Base-by-base conservation (phyloP, 1,140 invertebrate species). In the Drosophila persimilis region DNA sequence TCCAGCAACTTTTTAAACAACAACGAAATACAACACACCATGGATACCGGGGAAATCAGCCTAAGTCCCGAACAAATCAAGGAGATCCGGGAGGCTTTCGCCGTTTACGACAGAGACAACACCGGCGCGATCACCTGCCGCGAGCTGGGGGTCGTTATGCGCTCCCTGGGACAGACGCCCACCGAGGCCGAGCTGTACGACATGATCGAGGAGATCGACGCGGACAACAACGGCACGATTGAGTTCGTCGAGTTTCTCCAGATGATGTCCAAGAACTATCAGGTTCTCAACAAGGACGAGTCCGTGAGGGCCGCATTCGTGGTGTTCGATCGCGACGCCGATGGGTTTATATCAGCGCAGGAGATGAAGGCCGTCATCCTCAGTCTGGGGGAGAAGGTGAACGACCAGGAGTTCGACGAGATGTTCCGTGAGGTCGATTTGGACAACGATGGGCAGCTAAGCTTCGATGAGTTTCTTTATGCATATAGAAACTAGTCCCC, bases 161-260 rank as follows among this genome's bases (percentile, higher is more conserved):
- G 63, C 0, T 41, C 46, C n/a, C 35, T 83, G 1, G 75, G 75
- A 2, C 58, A 61, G 0, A 60, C 45, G 6, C 56, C 66, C 9
- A 83, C 79, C 0, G 79, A 83, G 17, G 58, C 79, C 2, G 80
- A 83, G 24, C 48, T 83, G 2, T 48, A 67, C 13, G 50, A 54
- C 41, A 35, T 61, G 13, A 39, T 24, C 2, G 70, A 84, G 13
- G 64, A 77, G 6, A 52, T 86, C 1, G 77, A 86, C n/a, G 11
- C 24, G 0, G 58, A 77, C 9, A 48, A 39, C 9, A 50, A 29
- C 15, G 73, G 73, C 0, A 48, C 52, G 7, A 74, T 85, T 6
- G 47, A 56, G 1, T 57, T 73, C 2, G 0, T 7, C 0, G 57
- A 58, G 3, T 80, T 84, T 20, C 1, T 29, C 3, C n/a, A 13